A percentile compares a stretch with the other conserved stretches of the same genome.
Conservation (phyloP, 2,797 vertebrate species). For the Carcharodon carcharias region DNA sequence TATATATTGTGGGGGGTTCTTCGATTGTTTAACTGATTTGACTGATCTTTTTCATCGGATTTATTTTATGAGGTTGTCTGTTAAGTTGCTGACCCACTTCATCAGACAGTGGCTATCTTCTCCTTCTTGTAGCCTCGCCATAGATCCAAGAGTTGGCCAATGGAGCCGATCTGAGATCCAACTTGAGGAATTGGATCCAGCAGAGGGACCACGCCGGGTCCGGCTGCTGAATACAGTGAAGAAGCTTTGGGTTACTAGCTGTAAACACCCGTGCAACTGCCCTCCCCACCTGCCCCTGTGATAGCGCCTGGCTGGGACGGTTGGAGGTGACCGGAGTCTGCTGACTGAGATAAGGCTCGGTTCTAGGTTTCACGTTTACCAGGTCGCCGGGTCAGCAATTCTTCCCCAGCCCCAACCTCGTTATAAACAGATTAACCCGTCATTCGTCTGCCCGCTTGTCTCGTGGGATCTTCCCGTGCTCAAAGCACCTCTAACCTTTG, state of each 20-base stretch:
- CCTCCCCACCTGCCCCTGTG: no score
- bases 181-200: background rate
- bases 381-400: background rate
- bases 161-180: background rate
- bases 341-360: no score
- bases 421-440: no score
- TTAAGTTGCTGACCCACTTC: background rate
- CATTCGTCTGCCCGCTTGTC: no score
- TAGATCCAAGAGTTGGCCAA: no score
- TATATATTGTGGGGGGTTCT: background rate
- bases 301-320: no score
- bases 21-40: background rate
- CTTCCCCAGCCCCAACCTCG: no score
- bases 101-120: background rate
- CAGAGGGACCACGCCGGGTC: background rate
- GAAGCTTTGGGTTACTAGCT: background rate
- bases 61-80: background rate
- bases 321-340: no score
- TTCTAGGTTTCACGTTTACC: background rate
- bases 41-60: background rate
- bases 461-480: no score
- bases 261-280: background rate
- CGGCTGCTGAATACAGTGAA: no score
- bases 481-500: no score
- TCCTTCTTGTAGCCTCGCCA: background rate